phyloP scores from a whole-genome alignment of 2,888 invertebrate genomes.

The Argyresthia albistria region DNA sequence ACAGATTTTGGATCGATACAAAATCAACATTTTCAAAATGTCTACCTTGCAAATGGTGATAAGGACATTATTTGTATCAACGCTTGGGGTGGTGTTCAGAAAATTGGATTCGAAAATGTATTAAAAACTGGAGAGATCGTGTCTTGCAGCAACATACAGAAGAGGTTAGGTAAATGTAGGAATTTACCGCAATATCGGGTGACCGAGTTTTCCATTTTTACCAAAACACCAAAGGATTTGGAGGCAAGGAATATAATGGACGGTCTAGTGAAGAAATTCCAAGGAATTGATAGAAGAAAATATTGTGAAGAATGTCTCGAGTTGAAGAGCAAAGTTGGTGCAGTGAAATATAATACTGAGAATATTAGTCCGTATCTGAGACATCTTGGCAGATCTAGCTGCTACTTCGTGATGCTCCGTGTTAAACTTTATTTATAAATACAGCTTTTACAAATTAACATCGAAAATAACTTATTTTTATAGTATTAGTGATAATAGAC shows the following conservation, averaged over 20 bases:
- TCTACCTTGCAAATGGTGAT: constrained; percentile 72
- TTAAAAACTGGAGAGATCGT: constrained; percentile 71
- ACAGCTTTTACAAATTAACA: too few relatives aligned
- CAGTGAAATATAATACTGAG: constrained; percentile 20
- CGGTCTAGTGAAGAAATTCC: constrained; percentile 40
- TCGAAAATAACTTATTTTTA: too few relatives aligned
- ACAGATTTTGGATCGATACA: constrained; percentile 30
- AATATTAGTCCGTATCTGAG: constrained; percentile 53
- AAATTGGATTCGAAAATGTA: constrained; percentile 66
- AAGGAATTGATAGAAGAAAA: constrained; percentile 21
- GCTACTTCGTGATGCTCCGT: too few relatives aligned
- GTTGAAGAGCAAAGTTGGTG: constrained; percentile 35
- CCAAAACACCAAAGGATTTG: constrained; percentile 71
- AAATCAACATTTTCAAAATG: constrained; percentile 58
- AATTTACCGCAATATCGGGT: constrained; percentile 73
- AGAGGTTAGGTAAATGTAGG: constrained; percentile 62
- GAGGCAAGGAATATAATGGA: constrained; percentile 57
- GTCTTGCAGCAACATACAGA: constrained; percentile 76
- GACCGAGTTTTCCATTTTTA: constrained; percentile 75
- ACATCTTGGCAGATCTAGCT: too few relatives aligned
- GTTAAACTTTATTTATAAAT: too few relatives aligned
- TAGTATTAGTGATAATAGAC: too few relatives aligned
- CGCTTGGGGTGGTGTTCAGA: constrained; percentile 68
- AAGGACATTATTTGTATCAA: constrained; percentile 66
- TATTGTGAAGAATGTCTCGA: constrained; percentile 39